Evolutionary conservation across 2,888 invertebrate species (phyloP).

Genomic region (Lepidocyrtinus sp.): DNA sequence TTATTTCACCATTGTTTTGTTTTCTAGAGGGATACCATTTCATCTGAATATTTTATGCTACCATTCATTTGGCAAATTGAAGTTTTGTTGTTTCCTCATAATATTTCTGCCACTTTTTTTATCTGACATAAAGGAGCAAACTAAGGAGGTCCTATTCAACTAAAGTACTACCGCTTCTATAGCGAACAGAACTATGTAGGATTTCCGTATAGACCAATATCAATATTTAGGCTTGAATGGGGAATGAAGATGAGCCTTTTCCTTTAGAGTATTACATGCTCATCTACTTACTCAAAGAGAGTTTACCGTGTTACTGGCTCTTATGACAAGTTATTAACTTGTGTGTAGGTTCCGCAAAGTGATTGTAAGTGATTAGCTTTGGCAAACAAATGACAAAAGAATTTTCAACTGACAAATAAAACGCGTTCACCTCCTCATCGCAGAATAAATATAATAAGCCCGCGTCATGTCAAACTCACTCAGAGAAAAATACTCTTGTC

Average conservation of each 20-base stretch:
- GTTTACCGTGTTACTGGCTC: background rate
- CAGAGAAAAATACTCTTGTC: background rate
- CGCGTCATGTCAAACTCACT: background rate
- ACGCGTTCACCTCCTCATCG: slow-evolving; percentile 23
- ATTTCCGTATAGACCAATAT: slow-evolving; percentile 11
- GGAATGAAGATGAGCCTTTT: slow-evolving; percentile 19
- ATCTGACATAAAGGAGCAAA: slow-evolving; percentile 9
- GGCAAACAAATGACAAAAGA: slow-evolving; percentile 52
- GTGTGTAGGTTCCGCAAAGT: slow-evolving; percentile 42
- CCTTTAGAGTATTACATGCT: background rate
- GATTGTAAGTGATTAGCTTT: slow-evolving; percentile 59
- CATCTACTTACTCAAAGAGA: background rate
- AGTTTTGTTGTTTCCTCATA: slow-evolving; percentile 40
- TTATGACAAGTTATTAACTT: slow-evolving; percentile 58
- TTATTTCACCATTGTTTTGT: too few species aligned
- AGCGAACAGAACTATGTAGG: background rate
- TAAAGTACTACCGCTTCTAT: slow-evolving; percentile 2
- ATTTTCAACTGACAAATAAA: slow-evolving; percentile 47
- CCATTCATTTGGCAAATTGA: slow-evolving; percentile 63
- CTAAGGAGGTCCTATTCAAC: background rate
- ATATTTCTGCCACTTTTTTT: slow-evolving; percentile 5
- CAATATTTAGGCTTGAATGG: slow-evolving; percentile 1
- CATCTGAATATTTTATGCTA: slow-evolving; percentile 51
- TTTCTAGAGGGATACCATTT: slow-evolving; percentile 18
- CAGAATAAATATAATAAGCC: slow-evolving; percentile 9